Evolutionary conservation across 1,140 invertebrate species (phyloP).

Genomic region (Archivesica marissinica): DNA sequence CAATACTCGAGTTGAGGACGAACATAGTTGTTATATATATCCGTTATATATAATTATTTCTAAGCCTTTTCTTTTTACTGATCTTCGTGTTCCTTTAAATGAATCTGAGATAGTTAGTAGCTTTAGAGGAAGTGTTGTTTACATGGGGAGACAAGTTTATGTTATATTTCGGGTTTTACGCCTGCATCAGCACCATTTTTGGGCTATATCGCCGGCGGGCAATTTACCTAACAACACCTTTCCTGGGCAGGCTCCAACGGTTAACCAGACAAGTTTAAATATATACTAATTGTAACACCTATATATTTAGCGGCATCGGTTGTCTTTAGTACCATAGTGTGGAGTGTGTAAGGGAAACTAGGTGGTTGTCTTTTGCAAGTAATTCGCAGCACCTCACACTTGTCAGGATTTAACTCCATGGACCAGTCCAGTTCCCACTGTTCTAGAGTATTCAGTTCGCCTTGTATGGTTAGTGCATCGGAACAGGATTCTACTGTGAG

Average conservation of each 20-base stretch:
- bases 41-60: not conserved
- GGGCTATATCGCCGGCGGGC: no score
- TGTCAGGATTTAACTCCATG: slow-evolving; percentile 46
- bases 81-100: slow-evolving; percentile 12
- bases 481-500: not conserved
- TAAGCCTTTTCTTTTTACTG: not conserved
- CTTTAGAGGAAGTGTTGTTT: slow-evolving; percentile 11
- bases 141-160: slow-evolving; percentile 13
- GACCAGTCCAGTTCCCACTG: slow-evolving; percentile 13
- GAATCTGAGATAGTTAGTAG: slow-evolving; percentile 8
- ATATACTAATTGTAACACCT: slow-evolving; percentile 12
- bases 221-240: no score
- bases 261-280: no score
- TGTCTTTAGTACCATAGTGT: slow-evolving; percentile 2
- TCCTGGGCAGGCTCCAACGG: no score
- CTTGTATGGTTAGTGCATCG: not conserved
- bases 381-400: slow-evolving; percentile 20
- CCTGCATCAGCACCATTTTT: no score
- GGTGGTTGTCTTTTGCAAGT: slow-evolving; percentile 1
- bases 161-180: no score
- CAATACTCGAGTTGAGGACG: not conserved
- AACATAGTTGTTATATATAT: not conserved
- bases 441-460: not conserved
- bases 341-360: slow-evolving; percentile 5
- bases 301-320: slow-evolving; percentile 29